Evolutionary conservation across 2,888 invertebrate species (phyloP).

Genomic region (Pseudococcus jackbeardsleyi): DNA sequence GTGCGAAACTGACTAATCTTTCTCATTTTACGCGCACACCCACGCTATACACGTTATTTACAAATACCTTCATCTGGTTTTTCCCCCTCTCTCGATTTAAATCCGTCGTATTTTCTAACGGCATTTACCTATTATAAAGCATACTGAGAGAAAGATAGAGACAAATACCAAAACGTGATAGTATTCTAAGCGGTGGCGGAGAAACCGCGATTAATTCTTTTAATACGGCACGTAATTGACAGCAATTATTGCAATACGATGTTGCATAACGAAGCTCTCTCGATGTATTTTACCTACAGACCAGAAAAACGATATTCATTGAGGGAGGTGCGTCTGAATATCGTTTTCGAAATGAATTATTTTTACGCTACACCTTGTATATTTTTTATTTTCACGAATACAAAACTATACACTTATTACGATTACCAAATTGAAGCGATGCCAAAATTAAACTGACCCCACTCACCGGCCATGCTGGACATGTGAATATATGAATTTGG

Average conservation of each 20-base stretch:
- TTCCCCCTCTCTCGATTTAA: background rate
- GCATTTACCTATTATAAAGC: background rate
- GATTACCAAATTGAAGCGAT: slow-evolving; percentile 38
- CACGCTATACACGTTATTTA: slow-evolving; percentile 47
- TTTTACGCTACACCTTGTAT: background rate
- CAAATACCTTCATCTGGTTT: slow-evolving; percentile 12
- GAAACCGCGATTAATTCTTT: slow-evolving; percentile 51
- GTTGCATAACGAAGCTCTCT: slow-evolving; percentile 31
- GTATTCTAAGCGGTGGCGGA: slow-evolving; percentile 23
- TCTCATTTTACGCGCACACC: slow-evolving; percentile 29
- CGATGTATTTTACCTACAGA: background rate
- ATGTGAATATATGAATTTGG: slow-evolving; percentile 53
- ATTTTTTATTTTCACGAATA: background rate
- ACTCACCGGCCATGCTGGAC: background rate
- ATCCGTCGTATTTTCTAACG: background rate
- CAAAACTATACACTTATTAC: slow-evolving; percentile 6
- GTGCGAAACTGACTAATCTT: slow-evolving; percentile 42
- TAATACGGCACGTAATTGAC: slow-evolving; percentile 61
- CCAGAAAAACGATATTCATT: background rate
- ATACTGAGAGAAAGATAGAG: background rate
- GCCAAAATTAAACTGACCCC: slow-evolving; percentile 48
- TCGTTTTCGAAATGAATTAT: slow-evolving; percentile 8
- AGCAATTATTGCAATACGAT: slow-evolving; percentile 60
- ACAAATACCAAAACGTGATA: slow-evolving; percentile 57
- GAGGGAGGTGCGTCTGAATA: background rate